A percentile compares a stretch with the other conserved stretches of the same genome.
phyloP scores from a whole-genome alignment of 2,888 invertebrate genomes.

The Dastarcus helophoroides region DNA sequence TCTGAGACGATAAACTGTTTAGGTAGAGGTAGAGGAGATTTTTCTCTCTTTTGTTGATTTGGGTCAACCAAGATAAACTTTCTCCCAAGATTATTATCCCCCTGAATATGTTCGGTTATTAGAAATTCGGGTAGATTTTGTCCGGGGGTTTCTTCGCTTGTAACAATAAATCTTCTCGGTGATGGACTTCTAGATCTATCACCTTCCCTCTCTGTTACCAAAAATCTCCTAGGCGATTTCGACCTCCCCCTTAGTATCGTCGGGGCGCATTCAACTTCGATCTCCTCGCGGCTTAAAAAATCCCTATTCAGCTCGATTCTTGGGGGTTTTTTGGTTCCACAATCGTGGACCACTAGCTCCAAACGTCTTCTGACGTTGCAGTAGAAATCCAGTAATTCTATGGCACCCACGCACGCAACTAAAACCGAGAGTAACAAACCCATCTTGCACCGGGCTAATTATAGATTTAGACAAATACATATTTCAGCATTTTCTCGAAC shows the following conservation, averaged over 20 bases:
- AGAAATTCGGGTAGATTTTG: conserved; percentile 20
- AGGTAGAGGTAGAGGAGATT: conserved; percentile 18
- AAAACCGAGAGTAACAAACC: conserved; percentile 65
- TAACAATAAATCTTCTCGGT: conserved; percentile 18
- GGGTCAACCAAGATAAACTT: conserved; percentile 12
- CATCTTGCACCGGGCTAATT: conserved; percentile 37
- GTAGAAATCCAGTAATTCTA: conserved; percentile 53
- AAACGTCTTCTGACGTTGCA: conserved; percentile 35
- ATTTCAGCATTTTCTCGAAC: conserved; percentile 3
- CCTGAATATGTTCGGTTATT: conserved; percentile 11
- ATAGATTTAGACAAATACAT: not conserved
- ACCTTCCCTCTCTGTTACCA: conserved; percentile 19
- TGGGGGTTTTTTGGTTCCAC: conserved; percentile 11
- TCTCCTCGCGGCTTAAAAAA: conserved; percentile 18
- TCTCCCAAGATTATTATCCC: conserved; percentile 9
- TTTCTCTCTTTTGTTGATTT: conserved; percentile 14
- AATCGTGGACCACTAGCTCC: no score
- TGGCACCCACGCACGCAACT: conserved; percentile 61
- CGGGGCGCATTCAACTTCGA: conserved; percentile 19
- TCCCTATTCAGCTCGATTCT: conserved; percentile 16
- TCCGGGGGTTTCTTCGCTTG: conserved; percentile 13
- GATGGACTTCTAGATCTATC: conserved; percentile 9
- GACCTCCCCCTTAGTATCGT: conserved; percentile 12
- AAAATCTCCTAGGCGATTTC: conserved; percentile 18
- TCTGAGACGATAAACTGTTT: conserved; percentile 20